phyloP scores from a whole-genome alignment of 2,113 vertebrate genomes.

The Tychaedon coryphoeus region DNA sequence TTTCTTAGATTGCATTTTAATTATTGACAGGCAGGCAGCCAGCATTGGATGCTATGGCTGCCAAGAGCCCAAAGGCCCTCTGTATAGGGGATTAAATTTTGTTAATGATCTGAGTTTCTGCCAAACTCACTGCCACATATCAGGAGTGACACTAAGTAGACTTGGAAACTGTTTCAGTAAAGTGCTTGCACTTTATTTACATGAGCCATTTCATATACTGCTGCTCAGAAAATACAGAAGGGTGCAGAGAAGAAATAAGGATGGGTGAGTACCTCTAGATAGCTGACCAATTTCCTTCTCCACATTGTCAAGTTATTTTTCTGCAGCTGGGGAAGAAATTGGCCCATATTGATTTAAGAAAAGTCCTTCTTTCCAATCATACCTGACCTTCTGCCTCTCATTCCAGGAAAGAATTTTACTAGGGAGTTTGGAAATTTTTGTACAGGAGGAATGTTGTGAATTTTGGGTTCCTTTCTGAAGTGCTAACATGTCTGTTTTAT shows the following conservation, averaged over 20 bases:
- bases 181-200: slow-evolving; percentile 12
- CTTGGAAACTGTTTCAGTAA: neutral
- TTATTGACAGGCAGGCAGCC: neutral
- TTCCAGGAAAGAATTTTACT: neutral
- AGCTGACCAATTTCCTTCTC: neutral
- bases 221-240: neutral
- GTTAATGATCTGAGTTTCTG: slow-evolving; percentile 15
- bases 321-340: neutral
- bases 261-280: neutral
- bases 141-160: neutral
- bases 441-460: neutral
- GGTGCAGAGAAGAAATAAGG: neutral
- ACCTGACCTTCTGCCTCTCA: neutral
- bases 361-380: neutral
- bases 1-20: slow-evolving; percentile 47
- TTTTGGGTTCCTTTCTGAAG: neutral
- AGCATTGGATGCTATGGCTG: neutral
- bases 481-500: neutral
- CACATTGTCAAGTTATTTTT: neutral
- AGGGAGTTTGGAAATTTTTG: neutral
- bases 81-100: neutral
- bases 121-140: neutral
- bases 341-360: neutral
- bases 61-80: neutral
- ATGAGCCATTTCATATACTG: neutral